Evolutionary conservation across 2,113 vertebrate genomes (phyloP), one percentile per base, ranked within the genome.

Genomic region (Heterochromis multidens): DNA sequence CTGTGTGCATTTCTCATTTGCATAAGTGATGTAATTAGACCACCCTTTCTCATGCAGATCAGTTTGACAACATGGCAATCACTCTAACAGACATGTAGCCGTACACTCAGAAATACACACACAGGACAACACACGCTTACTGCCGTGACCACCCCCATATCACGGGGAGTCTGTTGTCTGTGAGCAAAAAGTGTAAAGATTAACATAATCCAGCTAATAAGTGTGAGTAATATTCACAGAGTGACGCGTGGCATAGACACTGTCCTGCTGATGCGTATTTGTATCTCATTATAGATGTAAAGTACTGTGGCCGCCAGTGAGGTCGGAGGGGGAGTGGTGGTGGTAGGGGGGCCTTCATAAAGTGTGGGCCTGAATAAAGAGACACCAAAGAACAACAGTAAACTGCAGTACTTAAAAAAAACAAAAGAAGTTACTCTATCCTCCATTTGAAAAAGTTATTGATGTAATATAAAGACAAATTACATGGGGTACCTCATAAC

Each of bases 171-270:
- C 92, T 95, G 94, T 95, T 95, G 95, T 95, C 94, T 95, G 95
- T 91, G 95, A 92, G 94, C 94, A 94, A 90, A 84, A 92, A 92
- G 95, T 95, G 94, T 95, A 94, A 94, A 95, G 95, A 95, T 95
- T 95, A 95, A 95, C 95, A 95, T 95, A 95, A 95, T 95, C 92
- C 93, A 92, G 94, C 93, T 95, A 95, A 95, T 95, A 95, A 95
- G 92, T 95, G 93, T 95, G 94, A 95, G 94, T 95, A 94, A 95
- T 95, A 95, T 95, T 95, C 94, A 95, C 95, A 95, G 93, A 94
- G 94, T 91, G 94, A 94, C 95, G 89, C 92, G 94, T 95, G 95
- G 94, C 94, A 81, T 90, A 92, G 92, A 93, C 94, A 94, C 94
- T 88, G 94, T 94, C 95, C 94, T 93, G 94, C 94, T 95, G 95